Conservation (phyloP, 2,888 invertebrate species). For the Drosophila dives region DNA sequence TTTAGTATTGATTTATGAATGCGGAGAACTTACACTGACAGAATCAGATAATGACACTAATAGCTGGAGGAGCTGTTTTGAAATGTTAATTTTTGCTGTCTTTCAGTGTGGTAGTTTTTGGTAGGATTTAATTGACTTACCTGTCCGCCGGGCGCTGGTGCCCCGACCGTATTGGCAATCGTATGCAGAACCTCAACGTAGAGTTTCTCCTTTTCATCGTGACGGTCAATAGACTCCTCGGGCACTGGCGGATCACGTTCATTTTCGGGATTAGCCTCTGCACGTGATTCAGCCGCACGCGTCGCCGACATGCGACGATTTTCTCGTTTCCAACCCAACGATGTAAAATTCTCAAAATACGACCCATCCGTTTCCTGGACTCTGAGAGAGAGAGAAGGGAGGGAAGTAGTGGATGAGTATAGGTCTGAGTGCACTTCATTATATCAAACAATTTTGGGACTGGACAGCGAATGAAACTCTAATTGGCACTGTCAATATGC, state of each 20-base stretch:
- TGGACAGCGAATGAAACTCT: slow-evolving; percentile 40
- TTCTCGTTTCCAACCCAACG: slow-evolving; percentile 96
- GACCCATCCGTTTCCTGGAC: slow-evolving; percentile 97
- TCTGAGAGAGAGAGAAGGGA: slow-evolving; percentile 86
- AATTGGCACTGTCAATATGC: slow-evolving; percentile 78
- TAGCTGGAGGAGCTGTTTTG: not conserved
- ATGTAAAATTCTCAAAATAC: slow-evolving; percentile 97
- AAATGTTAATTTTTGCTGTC: not conserved
- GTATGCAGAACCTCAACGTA: slow-evolving; percentile 97
- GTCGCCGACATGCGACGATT: slow-evolving; percentile 92
- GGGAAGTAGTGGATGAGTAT: not conserved
- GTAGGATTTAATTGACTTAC: slow-evolving; percentile 58
- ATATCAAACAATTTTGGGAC: slow-evolving; percentile 59
- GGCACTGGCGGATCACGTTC: slow-evolving; percentile 83
- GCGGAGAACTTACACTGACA: not conserved
- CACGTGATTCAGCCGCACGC: slow-evolving; percentile 90
- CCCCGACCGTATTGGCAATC: slow-evolving; percentile 95
- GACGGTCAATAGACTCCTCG: slow-evolving; percentile 83
- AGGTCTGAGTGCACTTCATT: slow-evolving; percentile 34
- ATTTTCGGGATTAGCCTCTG: slow-evolving; percentile 88
- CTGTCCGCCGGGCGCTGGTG: slow-evolving; percentile 90
- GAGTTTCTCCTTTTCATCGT: slow-evolving; percentile 88
- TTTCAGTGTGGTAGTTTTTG: not conserved
- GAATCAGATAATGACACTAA: not conserved
- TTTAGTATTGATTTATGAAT: slow-evolving; percentile 57